Evolutionary conservation across 2,113 vertebrate genomes (phyloP).

Genomic region (Recurvirostra avosetta): DNA sequence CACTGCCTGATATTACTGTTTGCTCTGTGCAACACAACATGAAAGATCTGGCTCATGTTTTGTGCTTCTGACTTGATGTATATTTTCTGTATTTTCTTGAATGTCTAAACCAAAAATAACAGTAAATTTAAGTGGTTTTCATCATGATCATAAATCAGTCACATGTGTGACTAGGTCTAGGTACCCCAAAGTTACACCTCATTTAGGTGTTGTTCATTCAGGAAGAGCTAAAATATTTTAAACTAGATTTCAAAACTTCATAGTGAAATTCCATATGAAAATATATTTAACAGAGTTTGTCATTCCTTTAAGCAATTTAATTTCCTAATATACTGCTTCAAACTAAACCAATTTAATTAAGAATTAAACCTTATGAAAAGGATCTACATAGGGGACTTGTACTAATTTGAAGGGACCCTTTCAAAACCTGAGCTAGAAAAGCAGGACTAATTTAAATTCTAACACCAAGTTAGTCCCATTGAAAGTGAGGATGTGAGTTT

Average conservation of each 20-base stretch:
- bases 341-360: background rate
- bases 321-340: background rate
- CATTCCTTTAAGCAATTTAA: background rate
- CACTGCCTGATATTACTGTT: background rate
- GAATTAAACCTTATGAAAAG: background rate
- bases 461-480: background rate
- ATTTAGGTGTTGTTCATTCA: background rate
- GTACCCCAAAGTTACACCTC: background rate
- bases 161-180: background rate
- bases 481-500: background rate
- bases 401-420: background rate
- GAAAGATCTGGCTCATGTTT: background rate
- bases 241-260: background rate
- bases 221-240: background rate
- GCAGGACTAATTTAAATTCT: background rate
- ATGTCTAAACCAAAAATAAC: background rate
- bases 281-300: background rate
- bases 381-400: background rate
- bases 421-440: background rate
- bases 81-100: constrained; percentile 17
- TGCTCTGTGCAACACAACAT: background rate
- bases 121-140: constrained; percentile 2
- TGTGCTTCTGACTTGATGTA: background rate
- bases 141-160: constrained; percentile 1
- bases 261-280: background rate